Evolutionary conservation across 2,113 vertebrate species (phyloP), one percentile per base, ranked within the genome.

Genomic region (Stigmatopora nigra): DNA sequence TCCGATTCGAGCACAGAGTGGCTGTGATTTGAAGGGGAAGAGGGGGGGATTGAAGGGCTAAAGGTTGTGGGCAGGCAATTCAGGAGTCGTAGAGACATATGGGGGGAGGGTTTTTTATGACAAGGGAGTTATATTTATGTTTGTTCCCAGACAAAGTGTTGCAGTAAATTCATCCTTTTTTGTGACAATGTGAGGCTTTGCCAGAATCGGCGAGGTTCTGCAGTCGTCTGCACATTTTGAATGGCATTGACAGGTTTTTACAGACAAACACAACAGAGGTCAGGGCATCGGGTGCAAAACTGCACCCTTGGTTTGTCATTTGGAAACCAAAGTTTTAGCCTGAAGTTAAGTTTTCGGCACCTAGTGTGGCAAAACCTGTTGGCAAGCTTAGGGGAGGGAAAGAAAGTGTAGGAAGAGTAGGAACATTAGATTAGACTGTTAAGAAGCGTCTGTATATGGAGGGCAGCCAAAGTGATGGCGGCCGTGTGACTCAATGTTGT

Each of bases 301-400:
- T 63, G 19, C 76, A 80, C 69, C 80, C 84, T 82, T 82, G 73
- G 70, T 52, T 79, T 82, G 77, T 78, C 77, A 81, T 80, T 83
- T 61, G 9, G 38, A 10, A 7, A 4, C 7, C 38, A 31, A 31
- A 31, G 25, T 31, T 31, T 31, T 31, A 31, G 25, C 25, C 25
- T 31, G 25, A 31, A 31, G 25, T 31, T 31, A 2, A 2, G 51
- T 22, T 52, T 52, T 31, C 25, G n/a, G 8, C 49, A 48, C 20
- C 17, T 52, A n/a, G 49, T 12, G 17, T n/a, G n/a, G 49, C 17
- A 52, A 20, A 51, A 52, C n/a, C 51, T 53, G 51, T 20, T 12
- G 22, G 13, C 53, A 22, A 31, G 13, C 22, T 31, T 25, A 11
- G 77, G 79, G 72, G 79, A 78, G 79, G 73, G 79, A 65, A 81